Conservation (phyloP, 2,888 invertebrate species). For the Amphipyra tragopoginis region DNA sequence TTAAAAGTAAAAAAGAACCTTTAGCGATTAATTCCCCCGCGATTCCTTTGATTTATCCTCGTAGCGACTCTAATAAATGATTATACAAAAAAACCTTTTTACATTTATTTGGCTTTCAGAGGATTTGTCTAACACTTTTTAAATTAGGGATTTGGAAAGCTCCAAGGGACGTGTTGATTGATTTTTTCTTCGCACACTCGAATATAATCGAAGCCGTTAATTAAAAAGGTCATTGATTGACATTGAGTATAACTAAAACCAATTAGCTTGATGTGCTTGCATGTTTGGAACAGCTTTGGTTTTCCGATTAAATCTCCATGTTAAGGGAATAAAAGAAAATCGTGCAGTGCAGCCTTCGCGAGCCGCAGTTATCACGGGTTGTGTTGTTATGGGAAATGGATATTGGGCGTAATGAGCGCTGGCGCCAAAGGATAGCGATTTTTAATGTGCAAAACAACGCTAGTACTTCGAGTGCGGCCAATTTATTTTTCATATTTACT, state of each 20-base stretch:
- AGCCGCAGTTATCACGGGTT: neutral
- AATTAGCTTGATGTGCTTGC: neutral
- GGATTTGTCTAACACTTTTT: neutral
- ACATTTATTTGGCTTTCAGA: neutral
- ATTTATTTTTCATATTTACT: neutral
- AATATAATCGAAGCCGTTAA: too few species aligned
- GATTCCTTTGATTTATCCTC: neutral
- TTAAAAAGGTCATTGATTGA: too few species aligned
- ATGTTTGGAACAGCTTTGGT: neutral
- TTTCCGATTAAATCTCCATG: neutral
- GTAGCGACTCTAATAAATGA: neutral
- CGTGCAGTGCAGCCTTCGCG: neutral
- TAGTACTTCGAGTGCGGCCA: neutral
- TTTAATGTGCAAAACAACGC: neutral
- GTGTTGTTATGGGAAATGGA: slow-evolving; percentile 1
- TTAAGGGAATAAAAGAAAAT: neutral
- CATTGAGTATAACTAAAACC: too few species aligned
- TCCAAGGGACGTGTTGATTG: too few species aligned
- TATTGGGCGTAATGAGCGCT: neutral
- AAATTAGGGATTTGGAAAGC: neutral
- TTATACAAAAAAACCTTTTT: slow-evolving; percentile 1
- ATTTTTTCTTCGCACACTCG: too few species aligned
- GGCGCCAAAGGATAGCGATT: neutral
- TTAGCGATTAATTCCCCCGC: neutral
- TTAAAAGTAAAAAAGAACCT: neutral